Base-by-base conservation (phyloP, 2,797 vertebrate genomes). In the Phataginus tricuspis region DNA sequence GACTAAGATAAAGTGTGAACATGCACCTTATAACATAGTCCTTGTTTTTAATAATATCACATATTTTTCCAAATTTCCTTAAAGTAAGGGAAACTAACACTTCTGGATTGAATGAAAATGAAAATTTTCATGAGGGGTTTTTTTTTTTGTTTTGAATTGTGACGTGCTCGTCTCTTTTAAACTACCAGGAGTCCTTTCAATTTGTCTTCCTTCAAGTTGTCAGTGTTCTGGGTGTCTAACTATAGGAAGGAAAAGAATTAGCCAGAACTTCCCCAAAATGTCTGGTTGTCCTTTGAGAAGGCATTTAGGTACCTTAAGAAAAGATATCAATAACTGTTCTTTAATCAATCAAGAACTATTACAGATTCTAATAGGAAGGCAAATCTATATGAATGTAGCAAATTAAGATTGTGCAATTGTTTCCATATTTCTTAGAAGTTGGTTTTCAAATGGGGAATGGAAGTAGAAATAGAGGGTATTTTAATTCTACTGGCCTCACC, bases 211-310 rank as follows among this genome's bases (percentile, higher is more conserved):
- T 74, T 42, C 14, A 75, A 23, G 19, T 79, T 93, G 86, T 95
- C 68, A 85, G 21, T 85, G 27, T 93, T 95, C 45, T 94, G 55
- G 53, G 27, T 80, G 51, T 64, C 66, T 91, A 91, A 85, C 77
- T 92, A 64, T 71, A 80, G 75, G 61, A 87, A 13, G 74, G 64
- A 18, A 85, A 94, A 95, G 77, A 75, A 61, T 92, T 87, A 95
- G n/a, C 64, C 34, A 84, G 53, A 90, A 77, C 49, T 71, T 91
- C 27, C 18, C 27, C 18, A 51, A 90, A 53, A 80, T 75, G 51
- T 66, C 64, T 92, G 72, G 1, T 71, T 90, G 23, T 90, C 75
- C 83, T 92, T 96, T 79, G 69, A 94, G 91, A 91, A 91, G 53
- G 94, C 45, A 92, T 80, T 84, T 96, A 75, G 49, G 11, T 69